phyloP scores from a whole-genome alignment of 2,113 vertebrate species.

The Macaca fascicularis region T2T-MFA8v1.1 NC_088381.1:128366001-128366500 shows the following conservation, averaged over 20 bases:
- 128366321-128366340: not conserved
- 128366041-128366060: not conserved
- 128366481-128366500: not conserved
- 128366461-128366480: not conserved
- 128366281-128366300: slow-evolving; percentile 11
- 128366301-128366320: not conserved
- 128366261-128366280: not conserved
- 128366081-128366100: slow-evolving; percentile 18
- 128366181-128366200: not conserved
- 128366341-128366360: not conserved
- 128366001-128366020: not conserved
- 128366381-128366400: not conserved
- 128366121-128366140: slow-evolving; percentile 21
- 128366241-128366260: not conserved
- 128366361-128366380: not conserved
- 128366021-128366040: not conserved
- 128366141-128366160: not conserved
- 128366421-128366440: not conserved
- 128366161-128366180: not conserved
- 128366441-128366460: slow-evolving; percentile 33
- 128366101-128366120: slow-evolving; percentile 24
- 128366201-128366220: slow-evolving; percentile 46
- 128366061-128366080: not conserved
- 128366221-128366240: not conserved
- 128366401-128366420: not conserved